Conservation (phyloP, 2,888 invertebrate species). For the Dichetophora obliterata region DNA sequence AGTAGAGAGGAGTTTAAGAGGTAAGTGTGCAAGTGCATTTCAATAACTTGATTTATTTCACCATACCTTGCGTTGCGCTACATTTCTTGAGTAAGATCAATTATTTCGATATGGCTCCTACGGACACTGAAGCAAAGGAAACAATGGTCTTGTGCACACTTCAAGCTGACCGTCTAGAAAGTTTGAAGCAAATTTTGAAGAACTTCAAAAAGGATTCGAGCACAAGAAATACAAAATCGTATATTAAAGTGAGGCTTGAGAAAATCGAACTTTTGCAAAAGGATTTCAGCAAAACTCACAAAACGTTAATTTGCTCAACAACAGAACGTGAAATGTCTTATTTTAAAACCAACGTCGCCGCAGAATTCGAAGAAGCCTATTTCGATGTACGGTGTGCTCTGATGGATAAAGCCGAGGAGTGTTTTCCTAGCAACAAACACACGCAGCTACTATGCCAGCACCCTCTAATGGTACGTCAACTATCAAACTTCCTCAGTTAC, state of each 20-base stretch:
- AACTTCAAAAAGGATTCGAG: no score
- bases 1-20: no score
- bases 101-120: no score
- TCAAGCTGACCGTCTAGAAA: background rate
- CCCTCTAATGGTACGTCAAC: background rate
- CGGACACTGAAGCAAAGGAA: no score
- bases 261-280: background rate
- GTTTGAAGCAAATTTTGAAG: background rate
- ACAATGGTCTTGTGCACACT: background rate
- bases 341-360: background rate
- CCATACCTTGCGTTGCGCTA: background rate
- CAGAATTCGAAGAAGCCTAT: slow-evolving; percentile 17
- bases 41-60: no score
- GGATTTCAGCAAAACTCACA: background rate
- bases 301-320: background rate
- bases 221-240: no score
- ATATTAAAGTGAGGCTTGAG: no score
- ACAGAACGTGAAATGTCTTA: background rate
- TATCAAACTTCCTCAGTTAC: slow-evolving; percentile 22
- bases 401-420: background rate
- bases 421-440: background rate
- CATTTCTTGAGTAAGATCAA: background rate
- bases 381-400: background rate
- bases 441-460: background rate
- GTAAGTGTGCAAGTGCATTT: no score